Evolutionary conservation across 2,797 vertebrate genomes (phyloP), one percentile per base, ranked within the genome.

Genomic region (Sebastes taczanowskii): DNA sequence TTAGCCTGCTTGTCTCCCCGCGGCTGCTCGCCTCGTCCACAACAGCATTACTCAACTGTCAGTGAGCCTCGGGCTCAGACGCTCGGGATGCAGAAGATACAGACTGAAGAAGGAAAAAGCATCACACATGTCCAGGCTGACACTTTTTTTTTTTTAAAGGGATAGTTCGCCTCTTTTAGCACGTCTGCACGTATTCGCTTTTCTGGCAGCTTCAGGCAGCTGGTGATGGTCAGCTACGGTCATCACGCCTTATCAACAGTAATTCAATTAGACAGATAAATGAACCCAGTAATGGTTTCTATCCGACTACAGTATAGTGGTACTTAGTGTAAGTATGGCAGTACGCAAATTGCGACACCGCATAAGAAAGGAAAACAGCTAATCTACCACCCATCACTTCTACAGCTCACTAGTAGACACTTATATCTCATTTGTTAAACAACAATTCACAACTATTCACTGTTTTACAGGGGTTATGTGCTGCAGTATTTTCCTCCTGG

Each of bases 1-100:
- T 92, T 91, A 92, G 89, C 75, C 84, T 46, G 83, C 69, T 64
- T 22, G 78, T 88, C 89, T 86, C 83, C 78, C 61, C 2, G 42
- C 61, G 73, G 80, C 85, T 68, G 72, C 82, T 71, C 7, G 18
- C 10, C 72, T 75, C 56, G 27, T 73, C 79, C 65, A 59, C 59
- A 89, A 77, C 84, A 60, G 46, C 74, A 71, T 83, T 68, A 82
- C 64, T 84, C 75, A 35, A 25, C 85, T 85, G 86, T 85, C 86
- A 68, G 58, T 88, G 86, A 74, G 71, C 53, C 58, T 66, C 42
- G 2, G 14, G 46, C 63, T 65, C 66, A 53, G 35, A 38, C 14
- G 1, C 71, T 32, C 38, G 4, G 3, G 38, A 70, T 46, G 72
- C 52, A 58, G 9, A 71, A 18, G 13, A 82, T 3, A 8, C 34